phyloP scores from a whole-genome alignment of 2,113 vertebrate species.

The Erythrocebus patas region DNA sequence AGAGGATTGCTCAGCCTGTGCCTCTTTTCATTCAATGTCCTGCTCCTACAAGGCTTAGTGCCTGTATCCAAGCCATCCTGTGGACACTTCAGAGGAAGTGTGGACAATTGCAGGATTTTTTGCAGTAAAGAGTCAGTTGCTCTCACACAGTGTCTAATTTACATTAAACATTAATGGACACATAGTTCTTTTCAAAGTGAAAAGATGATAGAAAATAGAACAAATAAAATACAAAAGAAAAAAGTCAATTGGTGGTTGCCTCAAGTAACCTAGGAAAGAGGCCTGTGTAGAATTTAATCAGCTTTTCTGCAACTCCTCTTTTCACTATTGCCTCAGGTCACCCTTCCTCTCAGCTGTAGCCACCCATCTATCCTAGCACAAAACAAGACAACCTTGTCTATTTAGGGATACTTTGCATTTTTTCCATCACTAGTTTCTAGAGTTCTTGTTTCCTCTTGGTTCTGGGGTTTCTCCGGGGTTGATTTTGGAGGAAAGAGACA shows the following conservation, averaged over 20 bases:
- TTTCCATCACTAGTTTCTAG: not conserved
- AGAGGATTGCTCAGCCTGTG: accelerated
- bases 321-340: not conserved
- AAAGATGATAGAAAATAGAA: too few species aligned
- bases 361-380: too few species aligned
- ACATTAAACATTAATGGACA: too few species aligned
- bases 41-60: not conserved
- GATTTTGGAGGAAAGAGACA: not conserved
- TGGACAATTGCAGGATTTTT: not conserved
- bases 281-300: too few species aligned
- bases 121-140: not conserved
- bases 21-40: not conserved
- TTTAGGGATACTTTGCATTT: not conserved
- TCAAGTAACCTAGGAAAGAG: not conserved
- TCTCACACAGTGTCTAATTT: too few species aligned
- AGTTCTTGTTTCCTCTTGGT: not conserved
- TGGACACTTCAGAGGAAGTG: not conserved
- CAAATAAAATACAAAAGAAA: not conserved
- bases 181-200: too few species aligned
- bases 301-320: not conserved
- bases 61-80: accelerated
- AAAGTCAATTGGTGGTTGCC: not conserved
- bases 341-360: not conserved
- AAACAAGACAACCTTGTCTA: not conserved
- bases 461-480: not conserved